phyloP scores from a whole-genome alignment of 1,140 invertebrate genomes.

The Chlorops oryzae region DNA sequence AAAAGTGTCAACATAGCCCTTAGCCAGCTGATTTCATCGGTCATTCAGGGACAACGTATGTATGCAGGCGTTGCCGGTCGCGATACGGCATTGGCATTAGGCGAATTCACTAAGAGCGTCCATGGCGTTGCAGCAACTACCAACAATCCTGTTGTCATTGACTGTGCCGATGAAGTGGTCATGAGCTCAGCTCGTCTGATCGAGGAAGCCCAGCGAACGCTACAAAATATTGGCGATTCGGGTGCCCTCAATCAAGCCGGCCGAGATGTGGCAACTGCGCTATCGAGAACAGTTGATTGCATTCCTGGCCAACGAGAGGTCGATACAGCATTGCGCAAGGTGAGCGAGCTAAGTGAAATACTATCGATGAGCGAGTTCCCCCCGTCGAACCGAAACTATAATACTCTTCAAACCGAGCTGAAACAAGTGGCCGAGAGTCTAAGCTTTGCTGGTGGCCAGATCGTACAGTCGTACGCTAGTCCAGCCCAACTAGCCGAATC shows the following conservation, averaged over 20 bases:
- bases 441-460: constrained; percentile 75
- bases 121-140: constrained; percentile 64
- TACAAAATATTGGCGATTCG: constrained; percentile 58
- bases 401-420: constrained; percentile 79
- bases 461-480: constrained; percentile 61
- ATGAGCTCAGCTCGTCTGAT: constrained; percentile 67
- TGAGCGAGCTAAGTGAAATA: constrained; percentile 68
- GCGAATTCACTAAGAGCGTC: constrained; percentile 64
- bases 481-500: constrained; percentile 66
- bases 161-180: constrained; percentile 73
- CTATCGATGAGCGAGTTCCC: constrained; percentile 69
- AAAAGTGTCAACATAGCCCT: constrained; percentile 61
- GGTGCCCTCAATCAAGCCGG: constrained; percentile 57
- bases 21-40: constrained; percentile 78
- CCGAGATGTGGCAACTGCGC: constrained; percentile 50
- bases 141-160: constrained; percentile 50
- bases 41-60: constrained; percentile 74
- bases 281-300: constrained; percentile 62
- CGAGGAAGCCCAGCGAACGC: constrained; percentile 65
- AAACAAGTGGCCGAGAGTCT: constrained; percentile 74
- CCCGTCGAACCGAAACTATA: constrained; percentile 65
- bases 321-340: constrained; percentile 76
- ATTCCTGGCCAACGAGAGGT: constrained; percentile 86
- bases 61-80: constrained; percentile 77
- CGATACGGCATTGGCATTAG: constrained; percentile 70